Conservation (phyloP, 2,888 invertebrate species). For the Noctua pronuba region DNA sequence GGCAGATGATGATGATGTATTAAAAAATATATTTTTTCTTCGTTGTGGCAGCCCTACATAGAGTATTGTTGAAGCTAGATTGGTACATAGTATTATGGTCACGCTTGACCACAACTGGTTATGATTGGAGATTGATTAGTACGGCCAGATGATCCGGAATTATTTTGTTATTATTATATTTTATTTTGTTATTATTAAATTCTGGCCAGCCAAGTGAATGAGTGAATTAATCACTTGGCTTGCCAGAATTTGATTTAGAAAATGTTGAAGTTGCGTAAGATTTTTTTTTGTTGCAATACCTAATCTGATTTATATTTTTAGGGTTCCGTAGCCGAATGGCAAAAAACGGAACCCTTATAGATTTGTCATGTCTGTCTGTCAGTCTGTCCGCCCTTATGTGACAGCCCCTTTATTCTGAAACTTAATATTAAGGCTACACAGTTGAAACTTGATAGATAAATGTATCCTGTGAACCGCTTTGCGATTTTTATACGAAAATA, state of each 20-base stretch:
- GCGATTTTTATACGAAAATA: too few species aligned
- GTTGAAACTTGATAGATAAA: too few species aligned
- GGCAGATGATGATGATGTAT: too few species aligned
- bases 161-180: slow-evolving; percentile 9
- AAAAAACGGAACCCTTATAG: too few species aligned
- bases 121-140: slow-evolving; percentile 40
- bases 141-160: neutral
- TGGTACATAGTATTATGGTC: slow-evolving; percentile 31
- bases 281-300: neutral
- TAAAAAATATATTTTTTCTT: neutral
- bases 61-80: slow-evolving; percentile 22
- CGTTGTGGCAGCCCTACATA: slow-evolving; percentile 4
- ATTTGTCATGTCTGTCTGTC: too few species aligned
- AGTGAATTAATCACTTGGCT: too few species aligned
- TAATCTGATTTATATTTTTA: neutral
- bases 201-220: too few species aligned
- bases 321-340: too few species aligned
- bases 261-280: neutral
- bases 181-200: slow-evolving; percentile 5
- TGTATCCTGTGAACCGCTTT: too few species aligned
- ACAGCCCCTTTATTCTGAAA: too few species aligned
- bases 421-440: too few species aligned
- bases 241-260: neutral
- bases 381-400: too few species aligned
- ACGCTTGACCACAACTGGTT: slow-evolving; percentile 39